Conservation (phyloP, 1,140 invertebrate species). For the Apocrypta bakeri region DNA sequence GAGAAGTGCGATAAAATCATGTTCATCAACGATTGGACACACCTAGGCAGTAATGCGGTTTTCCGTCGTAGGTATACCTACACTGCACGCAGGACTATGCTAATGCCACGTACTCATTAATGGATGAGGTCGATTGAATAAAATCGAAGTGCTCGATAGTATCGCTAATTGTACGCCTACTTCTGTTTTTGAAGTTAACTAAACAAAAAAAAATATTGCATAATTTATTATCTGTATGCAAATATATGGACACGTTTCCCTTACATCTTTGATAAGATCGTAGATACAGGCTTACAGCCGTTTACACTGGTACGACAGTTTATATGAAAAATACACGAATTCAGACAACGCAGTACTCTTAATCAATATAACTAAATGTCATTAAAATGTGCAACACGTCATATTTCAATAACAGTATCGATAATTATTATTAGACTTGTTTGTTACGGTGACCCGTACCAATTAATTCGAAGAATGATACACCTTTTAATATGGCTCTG, state of each 20-base stretch:
- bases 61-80: constrained; percentile 85
- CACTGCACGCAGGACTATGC: constrained; percentile 85
- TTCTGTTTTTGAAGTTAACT: constrained; percentile 77
- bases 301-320: constrained; percentile 91
- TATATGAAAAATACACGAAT: constrained; percentile 90
- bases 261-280: constrained; percentile 76
- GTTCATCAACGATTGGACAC: constrained; percentile 86
- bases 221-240: not conserved
- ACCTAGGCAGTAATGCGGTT: constrained; percentile 81
- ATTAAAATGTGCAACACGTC: constrained; percentile 82
- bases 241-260: not conserved
- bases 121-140: constrained; percentile 80
- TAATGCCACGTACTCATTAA: constrained; percentile 85
- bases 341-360: constrained; percentile 87
- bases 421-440: too few species aligned
- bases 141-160: constrained; percentile 68
- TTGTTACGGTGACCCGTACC: too few species aligned
- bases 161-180: constrained; percentile 70
- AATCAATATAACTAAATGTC: constrained; percentile 86
- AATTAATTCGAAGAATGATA: too few species aligned
- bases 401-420: too few species aligned
- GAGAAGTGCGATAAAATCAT: constrained; percentile 85
- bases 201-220: constrained; percentile 69
- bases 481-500: too few species aligned
- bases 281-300: constrained; percentile 86